A percentile compares a stretch with the other conserved stretches of the same genome.
phyloP scores from a whole-genome alignment of 2,888 invertebrate species.

The Andricus curvator region DNA sequence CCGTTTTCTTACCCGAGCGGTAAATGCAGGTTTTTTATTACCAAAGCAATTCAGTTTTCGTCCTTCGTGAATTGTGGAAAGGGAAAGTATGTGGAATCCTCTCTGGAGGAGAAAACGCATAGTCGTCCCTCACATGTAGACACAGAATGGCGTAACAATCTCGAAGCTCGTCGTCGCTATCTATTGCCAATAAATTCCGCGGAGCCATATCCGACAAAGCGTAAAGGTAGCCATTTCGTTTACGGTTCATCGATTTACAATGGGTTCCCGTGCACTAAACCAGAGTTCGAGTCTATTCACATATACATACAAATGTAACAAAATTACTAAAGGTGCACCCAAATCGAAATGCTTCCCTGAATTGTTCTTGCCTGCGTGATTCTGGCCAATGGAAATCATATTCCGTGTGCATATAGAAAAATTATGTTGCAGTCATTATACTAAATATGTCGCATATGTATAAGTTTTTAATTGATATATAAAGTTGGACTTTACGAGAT shows the following conservation, averaged over 20 bases:
- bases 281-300: conserved; percentile 24
- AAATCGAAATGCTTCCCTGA: conserved; percentile 3
- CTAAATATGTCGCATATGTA: neutral
- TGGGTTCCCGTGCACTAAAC: conserved; percentile 66
- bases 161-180: conserved; percentile 49
- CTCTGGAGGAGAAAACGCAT: conserved; percentile 21
- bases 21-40: conserved; percentile 1
- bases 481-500: neutral
- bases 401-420: neutral
- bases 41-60: neutral
- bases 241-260: conserved; percentile 67
- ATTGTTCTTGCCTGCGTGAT: conserved; percentile 1
- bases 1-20: neutral
- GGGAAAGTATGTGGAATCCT: conserved; percentile 29
- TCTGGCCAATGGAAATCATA: neutral
- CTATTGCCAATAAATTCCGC: conserved; percentile 72
- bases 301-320: neutral
- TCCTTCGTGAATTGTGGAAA: neutral
- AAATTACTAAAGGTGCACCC: conserved; percentile 23
- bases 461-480: neutral
- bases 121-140: conserved; percentile 19
- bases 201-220: conserved; percentile 63
- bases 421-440: neutral
- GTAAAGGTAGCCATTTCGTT: conserved; percentile 70
- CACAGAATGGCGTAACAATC: conserved; percentile 6